Conservation (phyloP, 2,888 invertebrate genomes). For the Cynaeus angustus region DNA sequence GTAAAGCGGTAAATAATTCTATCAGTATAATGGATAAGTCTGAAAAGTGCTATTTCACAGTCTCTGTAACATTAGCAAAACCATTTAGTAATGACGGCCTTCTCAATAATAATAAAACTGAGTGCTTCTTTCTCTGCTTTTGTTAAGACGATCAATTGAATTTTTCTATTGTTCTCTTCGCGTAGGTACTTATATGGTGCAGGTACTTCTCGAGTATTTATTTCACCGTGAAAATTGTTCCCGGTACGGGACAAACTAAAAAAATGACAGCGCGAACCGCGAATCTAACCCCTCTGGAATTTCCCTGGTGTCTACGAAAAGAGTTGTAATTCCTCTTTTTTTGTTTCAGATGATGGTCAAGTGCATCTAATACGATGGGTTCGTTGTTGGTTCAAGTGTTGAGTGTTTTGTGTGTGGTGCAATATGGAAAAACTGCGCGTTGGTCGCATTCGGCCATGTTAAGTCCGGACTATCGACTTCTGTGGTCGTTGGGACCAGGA, state of each 20-base stretch:
- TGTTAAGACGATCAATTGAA: conserved; percentile 47
- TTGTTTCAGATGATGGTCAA: conserved; percentile 59
- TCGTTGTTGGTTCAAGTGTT: conserved; percentile 59
- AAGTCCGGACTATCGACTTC: conserved; percentile 75
- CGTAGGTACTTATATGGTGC: conserved; percentile 42
- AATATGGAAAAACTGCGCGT: conserved; percentile 67
- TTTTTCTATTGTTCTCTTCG: conserved; percentile 46
- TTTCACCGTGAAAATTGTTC: conserved; percentile 10
- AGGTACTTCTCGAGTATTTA: conserved; percentile 15
- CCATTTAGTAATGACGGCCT: conserved; percentile 39
- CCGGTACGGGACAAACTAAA: background rate
- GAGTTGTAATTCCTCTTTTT: conserved; percentile 27
- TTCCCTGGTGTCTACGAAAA: no score
- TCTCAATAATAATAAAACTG: conserved; percentile 39
- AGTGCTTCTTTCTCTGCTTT: conserved; percentile 44
- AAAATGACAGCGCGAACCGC: background rate
- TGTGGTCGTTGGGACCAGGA: conserved; percentile 83
- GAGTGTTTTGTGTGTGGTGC: conserved; percentile 64
- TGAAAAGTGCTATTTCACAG: conserved; percentile 46
- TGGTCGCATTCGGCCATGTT: conserved; percentile 74
- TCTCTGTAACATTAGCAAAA: conserved; percentile 40
- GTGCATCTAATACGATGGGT: conserved; percentile 54
- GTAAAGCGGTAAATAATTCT: conserved; percentile 45
- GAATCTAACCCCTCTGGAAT: no score
- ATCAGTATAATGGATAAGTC: conserved; percentile 42